Evolutionary conservation across 2,113 vertebrate species (phyloP).

Genomic region (Brachyhypopomus occidentalis): DNA sequence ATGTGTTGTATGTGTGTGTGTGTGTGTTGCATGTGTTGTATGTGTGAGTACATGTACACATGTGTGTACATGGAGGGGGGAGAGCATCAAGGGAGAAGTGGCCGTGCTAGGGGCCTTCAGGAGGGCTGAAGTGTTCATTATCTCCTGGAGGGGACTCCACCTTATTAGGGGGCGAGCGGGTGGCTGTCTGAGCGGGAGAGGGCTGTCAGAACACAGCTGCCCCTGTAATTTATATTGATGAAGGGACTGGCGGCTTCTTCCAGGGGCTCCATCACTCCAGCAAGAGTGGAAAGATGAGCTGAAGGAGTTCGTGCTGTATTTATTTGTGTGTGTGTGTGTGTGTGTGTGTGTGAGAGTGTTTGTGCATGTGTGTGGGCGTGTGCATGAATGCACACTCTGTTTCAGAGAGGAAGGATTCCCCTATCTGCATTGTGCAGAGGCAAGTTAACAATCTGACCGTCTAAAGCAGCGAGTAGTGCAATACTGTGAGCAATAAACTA

Average conservation of each 20-base stretch:
- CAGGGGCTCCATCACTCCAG: constrained; percentile 77
- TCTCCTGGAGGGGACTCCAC: constrained; percentile 62
- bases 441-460: not conserved
- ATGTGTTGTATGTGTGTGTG: too few species aligned
- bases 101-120: constrained; percentile 52
- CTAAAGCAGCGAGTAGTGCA: not conserved
- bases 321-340: constrained; percentile 26
- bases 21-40: too few species aligned
- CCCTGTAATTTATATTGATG: constrained; percentile 79
- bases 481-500: not conserved
- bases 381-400: not conserved
- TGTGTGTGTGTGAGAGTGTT: constrained; percentile 25
- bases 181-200: constrained; percentile 28
- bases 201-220: constrained; percentile 75
- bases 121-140: constrained; percentile 69
- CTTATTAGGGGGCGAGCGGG: constrained; percentile 65
- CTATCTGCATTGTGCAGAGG: not conserved
- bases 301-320: constrained; percentile 25
- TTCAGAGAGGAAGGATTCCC: constrained; percentile 12
- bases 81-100: constrained; percentile 28
- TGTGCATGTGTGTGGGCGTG: constrained; percentile 8
- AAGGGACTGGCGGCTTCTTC: constrained; percentile 69
- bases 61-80: too few species aligned
- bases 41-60: too few species aligned
- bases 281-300: constrained; percentile 66